Evolutionary conservation across 2,797 vertebrate genomes (phyloP).

Genomic region (Sylvilagus floridanus): DNA sequence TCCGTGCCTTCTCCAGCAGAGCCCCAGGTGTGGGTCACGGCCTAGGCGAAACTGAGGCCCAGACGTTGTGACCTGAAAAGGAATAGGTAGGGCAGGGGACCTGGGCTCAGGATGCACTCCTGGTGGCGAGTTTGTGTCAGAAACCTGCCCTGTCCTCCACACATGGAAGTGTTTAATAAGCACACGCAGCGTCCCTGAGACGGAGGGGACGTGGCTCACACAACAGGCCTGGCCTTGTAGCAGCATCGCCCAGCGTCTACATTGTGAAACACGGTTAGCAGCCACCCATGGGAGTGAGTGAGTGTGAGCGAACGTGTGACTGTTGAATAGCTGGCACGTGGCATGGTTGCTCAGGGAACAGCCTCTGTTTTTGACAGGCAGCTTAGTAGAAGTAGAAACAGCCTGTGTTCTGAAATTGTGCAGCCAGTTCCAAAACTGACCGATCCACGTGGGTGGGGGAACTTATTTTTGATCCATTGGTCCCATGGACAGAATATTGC

Average conservation of each 20-base stretch:
- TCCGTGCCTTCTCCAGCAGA: neutral
- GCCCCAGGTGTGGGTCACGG: neutral
- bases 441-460: neutral
- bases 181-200: rapidly evolving
- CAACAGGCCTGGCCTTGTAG: neutral
- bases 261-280: neutral
- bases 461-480: neutral
- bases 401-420: neutral
- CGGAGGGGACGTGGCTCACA: neutral
- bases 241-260: neutral
- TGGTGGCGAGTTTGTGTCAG: neutral
- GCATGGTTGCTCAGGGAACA: rapidly evolving
- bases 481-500: neutral
- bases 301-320: neutral
- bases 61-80: neutral
- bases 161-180: neutral
- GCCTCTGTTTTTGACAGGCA: neutral
- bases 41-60: neutral
- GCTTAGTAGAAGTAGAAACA: neutral
- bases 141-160: neutral
- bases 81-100: neutral
- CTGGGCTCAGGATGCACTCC: neutral
- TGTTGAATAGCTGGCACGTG: rapidly evolving
- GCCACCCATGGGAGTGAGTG: neutral
- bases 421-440: neutral